These are phyloP conservation scores for Polietes domitor DNA, from an alignment of 2,888 invertebrate genomes.

Conservation along the genomic window DNA sequence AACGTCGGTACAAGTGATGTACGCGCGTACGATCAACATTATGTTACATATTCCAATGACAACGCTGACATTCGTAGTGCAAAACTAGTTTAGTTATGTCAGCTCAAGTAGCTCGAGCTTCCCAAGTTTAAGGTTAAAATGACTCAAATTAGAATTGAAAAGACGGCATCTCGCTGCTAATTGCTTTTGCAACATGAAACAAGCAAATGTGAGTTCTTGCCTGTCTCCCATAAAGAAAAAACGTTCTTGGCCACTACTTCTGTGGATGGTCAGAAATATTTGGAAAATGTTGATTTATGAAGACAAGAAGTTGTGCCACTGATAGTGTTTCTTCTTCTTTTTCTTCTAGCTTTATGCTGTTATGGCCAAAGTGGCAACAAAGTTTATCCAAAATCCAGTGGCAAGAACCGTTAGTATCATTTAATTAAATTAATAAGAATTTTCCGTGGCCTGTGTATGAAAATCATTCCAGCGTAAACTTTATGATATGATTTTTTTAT, in stretches of 20 bases:
- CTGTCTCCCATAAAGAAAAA: too few species aligned
- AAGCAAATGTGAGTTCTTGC: background rate
- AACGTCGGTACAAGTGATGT: too few species aligned
- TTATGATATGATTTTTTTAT: background rate
- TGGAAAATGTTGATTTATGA: slow-evolving; percentile 11
- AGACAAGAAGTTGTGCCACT: background rate
- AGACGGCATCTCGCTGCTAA: background rate
- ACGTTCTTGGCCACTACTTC: too few species aligned
- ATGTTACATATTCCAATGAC: too few species aligned
- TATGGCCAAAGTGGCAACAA: background rate
- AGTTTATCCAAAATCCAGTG: too few species aligned
- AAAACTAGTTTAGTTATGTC: background rate
- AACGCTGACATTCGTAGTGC: background rate
- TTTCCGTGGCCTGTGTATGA: background rate
- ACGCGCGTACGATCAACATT: too few species aligned
- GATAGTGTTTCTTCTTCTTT: background rate
- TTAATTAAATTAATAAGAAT: slow-evolving; percentile 5
- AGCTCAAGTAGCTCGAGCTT: background rate
- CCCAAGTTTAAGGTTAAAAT: slow-evolving; percentile 10
- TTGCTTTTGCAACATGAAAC: background rate
- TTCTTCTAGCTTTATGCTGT: background rate
- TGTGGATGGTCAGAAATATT: background rate
- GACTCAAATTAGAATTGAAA: slow-evolving; percentile 8
- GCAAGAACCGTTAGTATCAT: slow-evolving; percentile 2
- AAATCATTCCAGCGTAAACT: slow-evolving; percentile 8